Conservation (phyloP, 2,113 vertebrate genomes). For the cat (Felis catus) region DNA sequence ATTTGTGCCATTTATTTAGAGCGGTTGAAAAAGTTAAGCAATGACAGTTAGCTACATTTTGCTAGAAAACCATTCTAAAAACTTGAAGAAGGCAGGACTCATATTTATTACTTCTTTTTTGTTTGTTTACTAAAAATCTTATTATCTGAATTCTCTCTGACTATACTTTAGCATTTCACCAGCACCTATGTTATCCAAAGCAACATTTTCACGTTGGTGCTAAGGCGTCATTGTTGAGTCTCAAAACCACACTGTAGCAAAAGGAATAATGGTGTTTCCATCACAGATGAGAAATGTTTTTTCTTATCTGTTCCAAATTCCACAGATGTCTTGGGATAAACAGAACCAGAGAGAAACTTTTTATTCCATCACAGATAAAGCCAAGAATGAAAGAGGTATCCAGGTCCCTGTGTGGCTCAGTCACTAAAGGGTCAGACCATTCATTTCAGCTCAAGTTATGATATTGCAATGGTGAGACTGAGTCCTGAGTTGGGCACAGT, state of each 20-base stretch:
- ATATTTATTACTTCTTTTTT: neutral
- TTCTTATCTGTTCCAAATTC: neutral
- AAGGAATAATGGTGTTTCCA: constrained; percentile 9
- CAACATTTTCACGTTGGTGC: neutral
- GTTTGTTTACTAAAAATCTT: neutral
- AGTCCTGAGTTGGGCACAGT: too few species aligned
- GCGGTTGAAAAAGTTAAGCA: neutral
- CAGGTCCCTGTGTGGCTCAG: too few species aligned
- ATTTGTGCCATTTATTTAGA: neutral
- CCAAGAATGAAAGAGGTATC: neutral
- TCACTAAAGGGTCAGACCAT: too few species aligned
- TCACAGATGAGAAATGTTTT: neutral
- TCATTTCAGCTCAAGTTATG: too few species aligned
- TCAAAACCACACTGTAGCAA: neutral
- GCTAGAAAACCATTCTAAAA: neutral
- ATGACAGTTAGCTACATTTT: neutral
- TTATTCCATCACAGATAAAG: constrained; percentile 1
- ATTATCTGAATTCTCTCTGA: constrained; percentile 18
- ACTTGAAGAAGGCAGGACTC: neutral
- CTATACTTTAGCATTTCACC: neutral
- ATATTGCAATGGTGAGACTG: too few species aligned
- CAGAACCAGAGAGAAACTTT: neutral
- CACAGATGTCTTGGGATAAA: neutral
- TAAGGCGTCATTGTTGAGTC: neutral
- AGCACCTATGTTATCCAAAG: neutral